Evolutionary conservation across 2,888 invertebrate species (phyloP), one percentile per base, ranked within the genome.

Genomic region (Iphiclides podalirius): DNA sequence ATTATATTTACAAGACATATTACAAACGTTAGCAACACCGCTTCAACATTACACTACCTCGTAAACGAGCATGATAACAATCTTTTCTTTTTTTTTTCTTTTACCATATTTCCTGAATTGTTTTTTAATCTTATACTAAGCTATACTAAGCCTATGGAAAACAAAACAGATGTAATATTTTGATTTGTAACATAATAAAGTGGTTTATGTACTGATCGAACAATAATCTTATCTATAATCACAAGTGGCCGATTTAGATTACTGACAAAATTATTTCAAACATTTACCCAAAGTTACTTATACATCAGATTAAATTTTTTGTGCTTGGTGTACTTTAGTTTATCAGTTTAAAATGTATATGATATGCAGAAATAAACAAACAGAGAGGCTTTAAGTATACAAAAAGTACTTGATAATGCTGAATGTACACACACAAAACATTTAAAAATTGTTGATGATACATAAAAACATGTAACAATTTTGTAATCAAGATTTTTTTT

Each of bases 1-100:
- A 28, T 28, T 20, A 38, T 43, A 49, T 48, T 42, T 48, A 49
- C 37, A 43, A 28, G 28, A 20, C 20, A 47, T 11, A 39, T 1
- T 26, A 16, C 8, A 8, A 16, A 20, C 20, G 3, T 6, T 4
- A 20, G 3, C 20, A 20, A 20, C 6, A 6, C 20, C 20, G 20
- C 20, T 20, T 20, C 20, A 20, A 20, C 6, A 20, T 4, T 20
- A 6, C 4, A 3, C 20, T 4, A 20, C 3, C 3, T 20, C 4
- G 20, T 20, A 6, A 20, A 41, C 14, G 4, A 33, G 12, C 9
- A n/a, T 28, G 15, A 34, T 17, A 12, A 17, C 11, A 41, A 37
- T 17, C n/a, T 20, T 17, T 37, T 37, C 17, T 6, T 28, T 9
- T 9, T 9, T 9, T 28, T 9, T 28, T 9, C 8, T 6, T 28